phyloP scores from a whole-genome alignment of 2,113 vertebrate species.

The Mirounga angustirostris region DNA sequence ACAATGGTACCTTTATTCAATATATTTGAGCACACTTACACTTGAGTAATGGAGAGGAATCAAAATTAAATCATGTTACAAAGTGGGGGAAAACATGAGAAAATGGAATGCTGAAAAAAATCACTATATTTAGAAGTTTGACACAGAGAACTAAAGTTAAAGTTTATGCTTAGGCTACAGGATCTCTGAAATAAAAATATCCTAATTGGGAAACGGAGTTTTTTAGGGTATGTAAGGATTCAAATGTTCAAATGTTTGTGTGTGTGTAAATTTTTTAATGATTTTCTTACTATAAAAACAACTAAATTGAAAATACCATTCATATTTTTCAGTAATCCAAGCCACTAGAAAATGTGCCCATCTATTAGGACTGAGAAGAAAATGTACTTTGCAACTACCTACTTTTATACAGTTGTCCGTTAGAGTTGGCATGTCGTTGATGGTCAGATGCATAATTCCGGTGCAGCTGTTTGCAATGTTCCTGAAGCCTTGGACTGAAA shows the following conservation, averaged over 20 bases:
- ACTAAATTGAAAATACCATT: neutral
- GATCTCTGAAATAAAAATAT: slow-evolving; percentile 30
- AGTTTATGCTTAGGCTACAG: neutral
- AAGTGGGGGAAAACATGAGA: slow-evolving; percentile 24
- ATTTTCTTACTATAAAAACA: slow-evolving; percentile 33
- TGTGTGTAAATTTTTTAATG: neutral
- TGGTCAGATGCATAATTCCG: slow-evolving; percentile 88
- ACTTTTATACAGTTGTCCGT: slow-evolving; percentile 91
- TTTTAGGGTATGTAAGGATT: neutral
- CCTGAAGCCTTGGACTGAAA: slow-evolving; percentile 91
- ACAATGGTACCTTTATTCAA: neutral
- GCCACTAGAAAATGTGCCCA: neutral
- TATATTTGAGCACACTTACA: neutral
- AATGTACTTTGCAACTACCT: slow-evolving; percentile 75
- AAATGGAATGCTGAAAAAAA: neutral
- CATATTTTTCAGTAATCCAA: slow-evolving; percentile 33
- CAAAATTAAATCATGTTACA: slow-evolving; percentile 37
- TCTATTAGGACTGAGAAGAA: neutral
- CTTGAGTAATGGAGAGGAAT: slow-evolving; percentile 52
- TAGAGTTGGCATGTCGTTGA: slow-evolving; percentile 91
- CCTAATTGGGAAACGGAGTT: slow-evolving; percentile 4
- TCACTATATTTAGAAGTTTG: neutral
- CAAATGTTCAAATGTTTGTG: neutral
- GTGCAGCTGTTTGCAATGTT: slow-evolving; percentile 89
- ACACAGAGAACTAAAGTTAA: neutral